Percentiles rank a stretch among this genome's conserved stretches.
Conservation (phyloP, 2,888 invertebrate species). For the Doris montereyensis region DNA sequence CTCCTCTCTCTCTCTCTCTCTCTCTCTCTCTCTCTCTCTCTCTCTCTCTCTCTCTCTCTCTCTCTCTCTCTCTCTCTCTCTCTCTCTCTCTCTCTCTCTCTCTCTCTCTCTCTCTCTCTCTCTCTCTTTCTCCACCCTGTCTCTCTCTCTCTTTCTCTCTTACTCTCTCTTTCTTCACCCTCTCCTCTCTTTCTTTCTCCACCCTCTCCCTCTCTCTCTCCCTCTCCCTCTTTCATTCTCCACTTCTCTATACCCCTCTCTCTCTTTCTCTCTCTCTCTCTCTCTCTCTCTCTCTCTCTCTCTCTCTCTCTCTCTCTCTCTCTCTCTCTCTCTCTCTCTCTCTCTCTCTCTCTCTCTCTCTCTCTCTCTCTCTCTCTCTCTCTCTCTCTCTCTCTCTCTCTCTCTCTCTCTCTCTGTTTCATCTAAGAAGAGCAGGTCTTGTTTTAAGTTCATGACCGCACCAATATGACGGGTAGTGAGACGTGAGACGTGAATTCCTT, state of each 20-base stretch:
- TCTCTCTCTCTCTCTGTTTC: background rate
- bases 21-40: conserved; percentile 10
- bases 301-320: background rate
- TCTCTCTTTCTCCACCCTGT: background rate
- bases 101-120: background rate
- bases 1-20: background rate
- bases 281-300: background rate
- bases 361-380: background rate
- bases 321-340: background rate
- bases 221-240: background rate
- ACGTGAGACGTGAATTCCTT: too few species aligned
- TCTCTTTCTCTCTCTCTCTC: background rate
- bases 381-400: too few species aligned
- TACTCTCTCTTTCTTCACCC: background rate
- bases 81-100: background rate
- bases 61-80: too few species aligned
- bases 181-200: background rate
- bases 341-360: background rate
- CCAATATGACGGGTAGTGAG: too few species aligned
- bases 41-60: conserved; percentile 7
- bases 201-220: background rate
- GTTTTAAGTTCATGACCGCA: too few species aligned
- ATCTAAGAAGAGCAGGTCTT: too few species aligned
- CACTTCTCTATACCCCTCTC: background rate
- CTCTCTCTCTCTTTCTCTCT: background rate